Base-by-base conservation (phyloP, 2,888 invertebrate species). In the Stenotaenia linearis region DNA sequence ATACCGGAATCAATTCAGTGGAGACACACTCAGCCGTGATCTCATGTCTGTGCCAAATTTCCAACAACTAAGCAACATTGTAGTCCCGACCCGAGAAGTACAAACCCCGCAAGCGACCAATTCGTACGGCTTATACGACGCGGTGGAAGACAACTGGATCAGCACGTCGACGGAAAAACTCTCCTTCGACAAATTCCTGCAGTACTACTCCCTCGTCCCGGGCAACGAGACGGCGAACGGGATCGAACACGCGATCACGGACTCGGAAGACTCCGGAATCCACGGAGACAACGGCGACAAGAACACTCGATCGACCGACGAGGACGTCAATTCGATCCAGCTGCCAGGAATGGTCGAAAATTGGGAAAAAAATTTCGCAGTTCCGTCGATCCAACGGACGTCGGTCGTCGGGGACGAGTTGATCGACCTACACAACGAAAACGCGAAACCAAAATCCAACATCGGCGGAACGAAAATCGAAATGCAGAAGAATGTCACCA, bases 41-140 rank as follows among this genome's bases (percentile, higher is more conserved):
- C 92, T 91, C 0, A 89, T 91, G 76, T 92, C 92, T 3, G 92
- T 92, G 83, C 92, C 92, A 82, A 92, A 92, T 85, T 92, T 92
- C 85, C 81, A 80, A 37, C 78, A 78, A 35, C 15, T 78, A 21
- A 78, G 45, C 12, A 40, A 45, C 40, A 21, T 15, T n/a, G 69
- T 78, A 9, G 69, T 37, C 10, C 78, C 78, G 15, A 32, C 32
- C 2, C 25, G 78, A 15, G 69, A 78, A 69, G 78, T 37, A 12
- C 56, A 61, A 30, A 78, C 78, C 1, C 78, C 78, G 18, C 78
- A 78, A 23, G 76, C 37, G 37, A 25, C 50, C 0, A 78, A 32
- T 18, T 50, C 78, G 28, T 25, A 28, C 32, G 30, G 32, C 4
- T 9, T 32, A 10, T 23, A 37, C 32, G 76, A 35, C 18, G 6